Percentiles rank a stretch among this genome's conserved stretches.
phyloP scores from a whole-genome alignment of 2,113 vertebrate species.

The Thryonomys swinderianus region DNA sequence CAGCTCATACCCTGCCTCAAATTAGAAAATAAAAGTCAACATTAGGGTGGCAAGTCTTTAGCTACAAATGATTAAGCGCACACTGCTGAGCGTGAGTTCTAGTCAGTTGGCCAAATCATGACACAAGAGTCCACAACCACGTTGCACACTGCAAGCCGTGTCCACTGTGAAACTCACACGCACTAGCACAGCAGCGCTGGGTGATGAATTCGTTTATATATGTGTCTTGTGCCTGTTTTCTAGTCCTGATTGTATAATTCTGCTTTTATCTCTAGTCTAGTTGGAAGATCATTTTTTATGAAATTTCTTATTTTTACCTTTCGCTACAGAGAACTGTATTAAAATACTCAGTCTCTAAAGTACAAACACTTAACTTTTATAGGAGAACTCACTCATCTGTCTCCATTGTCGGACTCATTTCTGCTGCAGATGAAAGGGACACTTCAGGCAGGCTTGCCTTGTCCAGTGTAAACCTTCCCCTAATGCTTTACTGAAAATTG shows the following conservation, averaged over 20 bases:
- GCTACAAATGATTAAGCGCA: neutral
- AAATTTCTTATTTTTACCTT: neutral
- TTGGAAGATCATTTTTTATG: neutral
- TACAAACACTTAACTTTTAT: neutral
- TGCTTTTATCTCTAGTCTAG: neutral
- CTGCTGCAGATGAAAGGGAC: neutral
- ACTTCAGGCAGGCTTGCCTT: neutral
- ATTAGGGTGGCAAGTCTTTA: neutral
- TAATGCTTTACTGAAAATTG: neutral
- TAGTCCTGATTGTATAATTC: neutral
- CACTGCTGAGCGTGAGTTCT: neutral
- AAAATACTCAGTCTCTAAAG: neutral
- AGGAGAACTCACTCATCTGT: neutral
- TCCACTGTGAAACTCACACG: neutral
- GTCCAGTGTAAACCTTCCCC: neutral
- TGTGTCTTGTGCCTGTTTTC: neutral
- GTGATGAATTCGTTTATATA: neutral
- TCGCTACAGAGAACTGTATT: neutral
- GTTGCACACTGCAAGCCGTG: neutral
- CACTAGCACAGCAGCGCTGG: neutral
- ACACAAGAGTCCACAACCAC: neutral
- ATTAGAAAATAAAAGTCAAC: neutral
- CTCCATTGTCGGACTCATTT: conserved; percentile 15
- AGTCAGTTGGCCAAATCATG: neutral
- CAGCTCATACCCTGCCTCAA: neutral